A percentile compares a stretch with the other conserved stretches of the same genome.
These are phyloP conservation scores for Alectoris magna DNA, from an alignment of 2,797 vertebrate genomes.

Conservation along the genomic window DNA sequence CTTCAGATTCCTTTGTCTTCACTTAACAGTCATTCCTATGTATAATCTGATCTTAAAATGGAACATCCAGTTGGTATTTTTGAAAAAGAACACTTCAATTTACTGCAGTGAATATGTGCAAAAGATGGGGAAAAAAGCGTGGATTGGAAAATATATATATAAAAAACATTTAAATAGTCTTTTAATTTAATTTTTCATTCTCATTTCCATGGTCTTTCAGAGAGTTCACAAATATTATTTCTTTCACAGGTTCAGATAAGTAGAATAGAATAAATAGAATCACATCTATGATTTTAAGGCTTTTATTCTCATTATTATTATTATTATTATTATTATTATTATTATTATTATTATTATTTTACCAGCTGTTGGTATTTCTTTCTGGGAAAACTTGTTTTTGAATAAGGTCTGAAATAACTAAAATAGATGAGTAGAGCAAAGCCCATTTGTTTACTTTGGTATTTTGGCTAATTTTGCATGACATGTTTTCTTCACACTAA, in stretches of 20 bases:
- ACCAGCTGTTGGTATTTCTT: not conserved
- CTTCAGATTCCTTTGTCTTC: not conserved
- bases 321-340: not conserved
- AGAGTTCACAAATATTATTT: not conserved
- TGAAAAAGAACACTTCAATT: not conserved
- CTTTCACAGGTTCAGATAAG: not conserved
- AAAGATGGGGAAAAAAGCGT: not conserved
- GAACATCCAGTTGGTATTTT: not conserved
- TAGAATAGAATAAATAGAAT: not conserved
- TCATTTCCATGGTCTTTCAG: not conserved
- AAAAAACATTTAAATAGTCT: not conserved
- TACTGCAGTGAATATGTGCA: rapidly evolving
- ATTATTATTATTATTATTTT: not conserved
- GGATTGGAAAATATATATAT: not conserved
- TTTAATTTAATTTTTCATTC: not conserved
- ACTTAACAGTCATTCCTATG: not conserved
- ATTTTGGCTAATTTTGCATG: not conserved
- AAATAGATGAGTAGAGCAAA: not conserved
- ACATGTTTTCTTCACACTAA: not conserved
- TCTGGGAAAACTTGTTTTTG: not conserved
- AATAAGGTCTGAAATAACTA: not conserved
- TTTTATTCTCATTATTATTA: not conserved
- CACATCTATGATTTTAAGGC: not conserved
- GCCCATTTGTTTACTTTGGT: not conserved
- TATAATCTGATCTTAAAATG: not conserved